Evolutionary conservation across 2,113 vertebrate genomes (phyloP).

Genomic region (Ciconia maguari): DNA sequence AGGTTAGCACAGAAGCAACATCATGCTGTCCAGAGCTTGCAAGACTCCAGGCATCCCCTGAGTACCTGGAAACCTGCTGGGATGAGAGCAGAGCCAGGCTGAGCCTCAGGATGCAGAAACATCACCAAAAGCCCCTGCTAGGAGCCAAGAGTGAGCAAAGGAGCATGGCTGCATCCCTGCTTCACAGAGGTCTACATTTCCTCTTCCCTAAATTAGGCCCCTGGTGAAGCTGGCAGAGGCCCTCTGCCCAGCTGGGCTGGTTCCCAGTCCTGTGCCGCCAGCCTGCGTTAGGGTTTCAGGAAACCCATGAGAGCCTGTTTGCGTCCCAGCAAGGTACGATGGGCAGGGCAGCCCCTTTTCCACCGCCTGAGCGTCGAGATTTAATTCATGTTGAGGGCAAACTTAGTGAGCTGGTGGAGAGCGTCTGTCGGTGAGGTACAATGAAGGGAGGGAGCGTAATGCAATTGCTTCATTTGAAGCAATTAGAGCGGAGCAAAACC

Average conservation of each 20-base stretch:
- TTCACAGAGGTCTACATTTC: too few species aligned
- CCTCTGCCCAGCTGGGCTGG: fast-evolving
- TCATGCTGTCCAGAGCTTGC: background rate
- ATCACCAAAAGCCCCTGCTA: background rate
- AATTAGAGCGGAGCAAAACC: background rate
- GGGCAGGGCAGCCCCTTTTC: background rate
- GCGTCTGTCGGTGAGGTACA: background rate
- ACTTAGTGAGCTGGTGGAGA: background rate
- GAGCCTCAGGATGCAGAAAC: background rate
- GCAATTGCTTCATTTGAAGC: background rate
- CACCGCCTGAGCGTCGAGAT: background rate
- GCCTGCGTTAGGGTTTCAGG: background rate
- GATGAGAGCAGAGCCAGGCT: background rate
- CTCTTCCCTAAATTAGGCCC: background rate
- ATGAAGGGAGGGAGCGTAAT: background rate
- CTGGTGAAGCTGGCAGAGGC: background rate
- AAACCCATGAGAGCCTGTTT: background rate
- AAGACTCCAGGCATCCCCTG: background rate
- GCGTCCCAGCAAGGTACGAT: background rate
- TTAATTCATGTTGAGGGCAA: background rate
- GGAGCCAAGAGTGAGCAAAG: background rate
- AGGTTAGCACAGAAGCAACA: background rate
- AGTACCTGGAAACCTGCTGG: background rate
- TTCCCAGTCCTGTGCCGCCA: background rate
- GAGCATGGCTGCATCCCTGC: background rate